Conservation (phyloP, 2,888 invertebrate species). For the Metopia argyrocephala region DNA sequence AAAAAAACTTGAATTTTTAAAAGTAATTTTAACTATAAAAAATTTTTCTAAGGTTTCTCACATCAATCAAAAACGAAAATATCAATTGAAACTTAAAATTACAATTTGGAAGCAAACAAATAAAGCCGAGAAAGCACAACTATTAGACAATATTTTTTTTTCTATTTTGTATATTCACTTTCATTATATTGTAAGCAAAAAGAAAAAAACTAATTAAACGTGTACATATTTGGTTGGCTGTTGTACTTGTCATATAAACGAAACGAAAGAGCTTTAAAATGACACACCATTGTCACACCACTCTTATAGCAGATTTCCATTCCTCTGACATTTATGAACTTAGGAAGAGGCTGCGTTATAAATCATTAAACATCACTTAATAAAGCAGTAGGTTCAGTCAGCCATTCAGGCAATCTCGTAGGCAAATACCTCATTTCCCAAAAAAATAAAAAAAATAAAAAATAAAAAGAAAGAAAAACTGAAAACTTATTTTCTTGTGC, state of each 20-base stretch:
- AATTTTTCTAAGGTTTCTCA: too few species aligned
- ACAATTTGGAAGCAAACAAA: too few species aligned
- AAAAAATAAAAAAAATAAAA: not conserved
- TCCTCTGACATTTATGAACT: slow-evolving; percentile 68
- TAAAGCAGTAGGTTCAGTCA: slow-evolving; percentile 26
- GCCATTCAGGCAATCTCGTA: slow-evolving; percentile 14
- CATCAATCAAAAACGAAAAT: too few species aligned
- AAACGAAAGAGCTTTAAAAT: slow-evolving; percentile 12
- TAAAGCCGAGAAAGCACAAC: too few species aligned
- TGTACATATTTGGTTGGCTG: slow-evolving; percentile 26
- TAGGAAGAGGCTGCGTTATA: slow-evolving; percentile 66
- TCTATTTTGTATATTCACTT: not conserved
- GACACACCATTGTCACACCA: slow-evolving; percentile 26
- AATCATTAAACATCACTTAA: slow-evolving; percentile 67
- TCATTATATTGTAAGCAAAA: too few species aligned
- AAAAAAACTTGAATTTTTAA: too few species aligned
- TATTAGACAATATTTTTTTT: slow-evolving; percentile 4
- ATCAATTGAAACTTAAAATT: too few species aligned
- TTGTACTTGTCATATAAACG: slow-evolving; percentile 32
- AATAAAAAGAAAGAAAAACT: slow-evolving; percentile 11
- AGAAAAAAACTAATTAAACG: slow-evolving; percentile 52
- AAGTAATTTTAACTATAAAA: too few species aligned
- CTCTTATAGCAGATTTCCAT: slow-evolving; percentile 51
- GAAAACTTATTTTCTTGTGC: slow-evolving; percentile 46
- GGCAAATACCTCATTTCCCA: not conserved